Conservation (phyloP, 2,797 vertebrate species). For the Melanotaenia boesemani region DNA sequence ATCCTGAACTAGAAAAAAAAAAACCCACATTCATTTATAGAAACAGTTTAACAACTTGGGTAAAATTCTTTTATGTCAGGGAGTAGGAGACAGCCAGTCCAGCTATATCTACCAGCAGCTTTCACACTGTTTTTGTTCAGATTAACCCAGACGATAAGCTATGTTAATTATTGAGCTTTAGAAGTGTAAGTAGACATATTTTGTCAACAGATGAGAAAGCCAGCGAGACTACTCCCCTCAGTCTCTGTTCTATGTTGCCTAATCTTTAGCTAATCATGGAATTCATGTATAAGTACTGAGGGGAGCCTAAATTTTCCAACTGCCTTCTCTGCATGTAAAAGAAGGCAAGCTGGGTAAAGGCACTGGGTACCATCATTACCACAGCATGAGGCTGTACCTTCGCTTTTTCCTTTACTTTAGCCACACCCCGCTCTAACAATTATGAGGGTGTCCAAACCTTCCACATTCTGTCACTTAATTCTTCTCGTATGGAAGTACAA, state of each 20-base stretch:
- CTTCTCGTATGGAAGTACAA: neutral
- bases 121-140: slow-evolving; percentile 2
- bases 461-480: neutral
- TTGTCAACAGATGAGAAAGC: slow-evolving; percentile 2
- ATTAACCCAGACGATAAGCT: slow-evolving; percentile 17
- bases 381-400: slow-evolving; percentile 53
- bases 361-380: slow-evolving; percentile 60
- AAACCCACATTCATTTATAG: neutral
- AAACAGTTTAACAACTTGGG: neutral
- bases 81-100: neutral
- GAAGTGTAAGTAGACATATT: neutral
- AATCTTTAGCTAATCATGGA: neutral
- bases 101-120: neutral
- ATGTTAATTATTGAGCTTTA: slow-evolving; percentile 28
- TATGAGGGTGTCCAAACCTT: slow-evolving; percentile 15
- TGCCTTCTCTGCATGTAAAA: slow-evolving; percentile 34
- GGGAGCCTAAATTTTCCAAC: slow-evolving; percentile 54
- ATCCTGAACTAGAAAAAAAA: neutral
- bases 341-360: slow-evolving; percentile 50
- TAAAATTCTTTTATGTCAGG: neutral
- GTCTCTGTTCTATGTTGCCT: slow-evolving; percentile 5
- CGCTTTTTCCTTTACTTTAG: slow-evolving; percentile 27
- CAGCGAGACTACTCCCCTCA: neutral
- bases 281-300: neutral
- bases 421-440: slow-evolving; percentile 42